These are phyloP conservation scores for Polypedilum vanderplanki DNA, from an alignment of 1,140 invertebrate species.

Conservation along the genomic window DNA sequence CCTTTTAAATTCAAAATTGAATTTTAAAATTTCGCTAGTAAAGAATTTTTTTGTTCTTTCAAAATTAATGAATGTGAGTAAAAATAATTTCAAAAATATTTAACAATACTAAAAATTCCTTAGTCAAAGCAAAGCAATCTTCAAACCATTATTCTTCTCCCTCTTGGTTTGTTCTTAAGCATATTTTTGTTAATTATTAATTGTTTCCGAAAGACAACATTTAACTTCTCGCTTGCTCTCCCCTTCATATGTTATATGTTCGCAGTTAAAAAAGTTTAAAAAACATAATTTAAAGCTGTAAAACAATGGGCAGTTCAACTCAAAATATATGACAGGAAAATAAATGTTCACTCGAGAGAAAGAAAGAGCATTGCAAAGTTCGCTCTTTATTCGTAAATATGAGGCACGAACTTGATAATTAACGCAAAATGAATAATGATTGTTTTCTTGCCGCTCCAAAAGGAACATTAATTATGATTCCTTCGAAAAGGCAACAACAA, in stretches of 20 bases:
- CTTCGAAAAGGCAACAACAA: background rate
- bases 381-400: background rate
- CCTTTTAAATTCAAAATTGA: too few species aligned
- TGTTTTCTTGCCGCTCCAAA: conserved; percentile 16
- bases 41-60: too few species aligned
- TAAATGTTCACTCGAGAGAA: background rate
- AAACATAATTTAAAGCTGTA: conserved; percentile 16
- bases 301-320: conserved; percentile 17
- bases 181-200: conserved; percentile 17
- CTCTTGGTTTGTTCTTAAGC: background rate
- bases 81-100: too few species aligned
- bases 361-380: conserved; percentile 7
- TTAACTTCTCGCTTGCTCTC: background rate
- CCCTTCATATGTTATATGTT: too few species aligned
- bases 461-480: conserved; percentile 7
- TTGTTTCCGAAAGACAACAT: conserved; percentile 12
- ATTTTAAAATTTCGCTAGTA: too few species aligned
- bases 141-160: too few species aligned
- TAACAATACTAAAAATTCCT: too few species aligned
- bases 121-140: too few species aligned
- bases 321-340: conserved; percentile 19
- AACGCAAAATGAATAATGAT: conserved; percentile 8
- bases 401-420: conserved; percentile 17
- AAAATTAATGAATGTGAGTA: too few species aligned
- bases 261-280: too few species aligned